Conservation (phyloP, 1,140 invertebrate species). For the Diorhabda elongata region DNA sequence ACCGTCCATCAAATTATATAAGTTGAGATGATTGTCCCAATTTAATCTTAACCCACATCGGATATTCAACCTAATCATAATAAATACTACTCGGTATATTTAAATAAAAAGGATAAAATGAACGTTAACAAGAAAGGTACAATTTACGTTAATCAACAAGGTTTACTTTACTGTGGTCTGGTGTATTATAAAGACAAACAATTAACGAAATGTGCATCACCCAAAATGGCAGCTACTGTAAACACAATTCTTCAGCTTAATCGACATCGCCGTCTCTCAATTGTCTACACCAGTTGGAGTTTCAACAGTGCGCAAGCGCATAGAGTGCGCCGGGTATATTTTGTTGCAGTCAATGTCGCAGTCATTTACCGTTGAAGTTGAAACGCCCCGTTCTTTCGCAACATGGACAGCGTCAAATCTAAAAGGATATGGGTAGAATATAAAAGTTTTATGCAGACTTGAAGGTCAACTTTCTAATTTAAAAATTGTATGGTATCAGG, state of each 20-base stretch:
- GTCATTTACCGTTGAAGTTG: conserved; percentile 17
- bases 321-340: not conserved
- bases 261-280: no score
- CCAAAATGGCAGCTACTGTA: conserved; percentile 31
- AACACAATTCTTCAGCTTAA: not conserved
- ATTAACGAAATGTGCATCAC: conserved; percentile 27
- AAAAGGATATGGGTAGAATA: no score
- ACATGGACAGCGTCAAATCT: not conserved
- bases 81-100: conserved; percentile 1
- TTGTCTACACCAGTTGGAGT: no score
- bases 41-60: not conserved
- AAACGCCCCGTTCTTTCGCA: conserved; percentile 2
- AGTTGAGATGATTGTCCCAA: no score
- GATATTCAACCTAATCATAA: conserved; percentile 1
- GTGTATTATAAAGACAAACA: conserved; percentile 11
- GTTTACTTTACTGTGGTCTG: no score
- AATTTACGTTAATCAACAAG: no score
- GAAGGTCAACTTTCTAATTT: no score
- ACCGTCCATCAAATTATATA: no score
- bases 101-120: not conserved
- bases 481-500: no score
- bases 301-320: not conserved
- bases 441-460: no score
- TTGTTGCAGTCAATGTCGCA: conserved; percentile 21
- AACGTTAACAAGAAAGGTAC: no score